These are phyloP conservation scores for Coccyzus lansbergi DNA, from an alignment of 2,797 vertebrate genomes.

Conservation along the genomic window DNA sequence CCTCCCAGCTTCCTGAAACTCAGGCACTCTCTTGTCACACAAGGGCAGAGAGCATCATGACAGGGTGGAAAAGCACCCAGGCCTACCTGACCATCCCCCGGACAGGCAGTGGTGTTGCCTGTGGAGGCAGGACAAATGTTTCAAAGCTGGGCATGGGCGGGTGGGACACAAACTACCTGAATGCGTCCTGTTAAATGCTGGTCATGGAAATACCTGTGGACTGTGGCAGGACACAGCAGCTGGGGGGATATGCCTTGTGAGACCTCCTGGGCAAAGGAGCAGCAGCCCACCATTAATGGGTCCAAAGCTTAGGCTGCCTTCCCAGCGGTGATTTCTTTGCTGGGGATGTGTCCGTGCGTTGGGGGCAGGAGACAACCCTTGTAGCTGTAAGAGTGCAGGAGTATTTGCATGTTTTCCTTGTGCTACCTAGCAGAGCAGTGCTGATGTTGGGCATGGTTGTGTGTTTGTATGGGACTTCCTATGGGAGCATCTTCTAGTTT, in stretches of 20 bases:
- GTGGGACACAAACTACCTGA: fast-evolving
- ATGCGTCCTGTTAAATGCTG: background rate
- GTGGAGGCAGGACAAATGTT: fast-evolving
- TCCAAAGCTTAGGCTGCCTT: background rate
- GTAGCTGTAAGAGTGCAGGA: background rate
- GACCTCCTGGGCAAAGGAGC: background rate
- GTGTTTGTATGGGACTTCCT: background rate
- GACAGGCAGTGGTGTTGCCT: background rate
- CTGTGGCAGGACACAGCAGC: fast-evolving
- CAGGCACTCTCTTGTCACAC: background rate
- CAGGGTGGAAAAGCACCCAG: background rate
- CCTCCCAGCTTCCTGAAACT: background rate
- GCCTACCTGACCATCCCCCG: fast-evolving
- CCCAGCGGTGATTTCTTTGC: background rate
- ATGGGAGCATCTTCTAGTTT: background rate
- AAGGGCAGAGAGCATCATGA: background rate
- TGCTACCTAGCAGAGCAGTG: background rate
- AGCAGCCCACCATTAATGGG: fast-evolving
- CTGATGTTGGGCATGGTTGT: background rate
- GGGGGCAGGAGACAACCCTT: background rate
- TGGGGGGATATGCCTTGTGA: background rate
- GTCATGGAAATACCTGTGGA: fast-evolving
- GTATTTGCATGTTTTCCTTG: background rate
- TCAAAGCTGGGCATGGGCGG: background rate
- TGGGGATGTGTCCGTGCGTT: background rate